phyloP scores from a whole-genome alignment of 2,888 invertebrate species.

The Watsonalla cultraria region DNA sequence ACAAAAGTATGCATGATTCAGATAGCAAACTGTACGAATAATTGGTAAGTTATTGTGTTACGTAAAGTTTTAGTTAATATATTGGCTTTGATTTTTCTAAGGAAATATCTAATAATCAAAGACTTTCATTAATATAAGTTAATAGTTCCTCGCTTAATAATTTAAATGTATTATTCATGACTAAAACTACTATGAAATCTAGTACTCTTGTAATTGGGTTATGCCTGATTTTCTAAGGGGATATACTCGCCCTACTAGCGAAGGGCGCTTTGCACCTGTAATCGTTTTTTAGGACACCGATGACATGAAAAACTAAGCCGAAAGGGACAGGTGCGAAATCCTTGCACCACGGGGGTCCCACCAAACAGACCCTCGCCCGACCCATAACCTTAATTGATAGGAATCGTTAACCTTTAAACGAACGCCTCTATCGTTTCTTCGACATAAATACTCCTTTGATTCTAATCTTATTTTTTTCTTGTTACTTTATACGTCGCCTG shows the following conservation, averaged over 20 bases:
- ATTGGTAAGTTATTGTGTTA: too few relatives aligned
- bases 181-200: too few relatives aligned
- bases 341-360: constrained; percentile 64
- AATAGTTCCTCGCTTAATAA: too few relatives aligned
- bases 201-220: neutral
- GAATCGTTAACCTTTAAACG: constrained; percentile 76
- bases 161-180: too few relatives aligned
- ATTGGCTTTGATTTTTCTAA: too few relatives aligned
- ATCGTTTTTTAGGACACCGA: constrained; percentile 50
- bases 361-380: constrained; percentile 54
- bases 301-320: constrained; percentile 60
- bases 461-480: constrained; percentile 67
- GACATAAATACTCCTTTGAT: constrained; percentile 71
- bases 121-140: too few relatives aligned
- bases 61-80: too few relatives aligned
- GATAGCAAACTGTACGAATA: too few relatives aligned
- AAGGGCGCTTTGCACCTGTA: constrained; percentile 58
- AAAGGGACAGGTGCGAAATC: constrained; percentile 72
- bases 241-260: constrained; percentile 34
- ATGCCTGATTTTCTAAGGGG: neutral
- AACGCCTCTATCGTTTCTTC: constrained; percentile 64
- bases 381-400: constrained; percentile 78
- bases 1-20: too few relatives aligned
- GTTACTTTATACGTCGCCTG: constrained; percentile 64
- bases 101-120: too few relatives aligned